Percentiles rank a stretch among this genome's conserved stretches.
Evolutionary conservation across 2,797 vertebrate genomes (phyloP).

Genomic region (Lutjanus campechanus): DNA sequence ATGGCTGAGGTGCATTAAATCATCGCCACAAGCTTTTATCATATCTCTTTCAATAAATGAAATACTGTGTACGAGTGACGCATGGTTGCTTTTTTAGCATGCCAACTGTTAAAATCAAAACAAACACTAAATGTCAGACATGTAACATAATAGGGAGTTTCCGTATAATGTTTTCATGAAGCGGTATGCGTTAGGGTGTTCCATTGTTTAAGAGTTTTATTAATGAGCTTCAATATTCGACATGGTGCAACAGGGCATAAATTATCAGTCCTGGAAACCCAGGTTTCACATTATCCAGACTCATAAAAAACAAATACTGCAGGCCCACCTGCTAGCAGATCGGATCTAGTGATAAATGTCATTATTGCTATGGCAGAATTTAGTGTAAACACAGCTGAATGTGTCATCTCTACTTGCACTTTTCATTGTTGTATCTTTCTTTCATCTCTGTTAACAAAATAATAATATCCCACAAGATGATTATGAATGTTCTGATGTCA

Average conservation of each 20-base stretch:
- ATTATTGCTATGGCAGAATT: constrained; percentile 38
- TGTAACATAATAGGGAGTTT: constrained; percentile 23
- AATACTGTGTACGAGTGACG: constrained; percentile 7
- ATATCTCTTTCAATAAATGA: constrained; percentile 24
- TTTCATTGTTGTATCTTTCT: constrained; percentile 33
- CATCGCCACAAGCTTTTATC: not conserved
- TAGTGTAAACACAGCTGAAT: constrained; percentile 65
- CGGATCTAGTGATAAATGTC: constrained; percentile 42
- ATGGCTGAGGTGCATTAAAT: constrained; percentile 3
- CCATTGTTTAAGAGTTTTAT: constrained; percentile 46
- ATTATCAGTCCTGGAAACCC: constrained; percentile 36
- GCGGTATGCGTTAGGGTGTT: not conserved
- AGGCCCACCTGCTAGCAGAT: constrained; percentile 33
- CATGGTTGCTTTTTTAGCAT: constrained; percentile 13
- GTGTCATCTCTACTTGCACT: constrained; percentile 27
- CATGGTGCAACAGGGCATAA: constrained; percentile 35
- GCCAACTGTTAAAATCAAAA: constrained; percentile 33
- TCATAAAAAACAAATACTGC: constrained; percentile 36
- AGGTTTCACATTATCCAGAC: constrained; percentile 26
- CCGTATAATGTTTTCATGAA: constrained; percentile 23
- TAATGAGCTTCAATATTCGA: constrained; percentile 37
- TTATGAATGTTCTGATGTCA: constrained; percentile 36
- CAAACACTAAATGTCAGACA: constrained; percentile 32
- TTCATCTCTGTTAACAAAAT: constrained; percentile 45
- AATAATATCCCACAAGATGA: constrained; percentile 37